Evolutionary conservation across 2,888 invertebrate species (phyloP), one percentile per base, ranked within the genome.

Genomic region (Keiferia lycopersicella): DNA sequence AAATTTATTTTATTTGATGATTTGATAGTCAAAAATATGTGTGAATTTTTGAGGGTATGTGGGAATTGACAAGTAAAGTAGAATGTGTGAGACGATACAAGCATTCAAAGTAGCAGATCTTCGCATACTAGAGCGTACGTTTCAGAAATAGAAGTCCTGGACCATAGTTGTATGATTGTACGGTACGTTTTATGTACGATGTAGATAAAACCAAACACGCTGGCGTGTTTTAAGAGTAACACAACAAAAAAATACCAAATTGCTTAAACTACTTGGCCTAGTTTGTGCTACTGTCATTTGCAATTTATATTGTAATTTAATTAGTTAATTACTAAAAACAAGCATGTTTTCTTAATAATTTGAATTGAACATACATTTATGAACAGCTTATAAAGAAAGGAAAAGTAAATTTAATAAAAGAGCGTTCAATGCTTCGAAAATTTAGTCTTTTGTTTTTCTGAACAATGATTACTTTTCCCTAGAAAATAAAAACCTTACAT

Each of bases 321-420:
- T n/a, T 14, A 41, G 14, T n/a, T 34, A 34, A 34, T 34, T 34
- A 34, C 8, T 4, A 34, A 34, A 34, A 34, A 34, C 34, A 34
- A 41, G 41, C 41, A 41, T 41, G 41, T 56, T 56, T 56, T 7
- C 56, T 4, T n/a, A 50, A 20, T 20, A 26, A 56, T 56, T n/a
- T 56, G 22, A 26, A 26, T n/a, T 34, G 34, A 34, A 22, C 14
- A 53, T 26, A 26, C 26, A 20, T 18, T 18, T 26, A 16, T 18
- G 14, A 14, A 30, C 22, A 30, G 22, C 56, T 53, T 18, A 12
- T 18, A 53, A 26, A 8, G 10, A 56, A 22, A 12, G 22, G 14
- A 56, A 30, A 56, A 11, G 30, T 56, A n/a, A n/a, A 56, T n/a
- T 3, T 14, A 56, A 56, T 53, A 53, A 30, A 56, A 56, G 56